Evolutionary conservation across 2,888 invertebrate genomes (phyloP).

Genomic region (Mythimna loreyi): DNA sequence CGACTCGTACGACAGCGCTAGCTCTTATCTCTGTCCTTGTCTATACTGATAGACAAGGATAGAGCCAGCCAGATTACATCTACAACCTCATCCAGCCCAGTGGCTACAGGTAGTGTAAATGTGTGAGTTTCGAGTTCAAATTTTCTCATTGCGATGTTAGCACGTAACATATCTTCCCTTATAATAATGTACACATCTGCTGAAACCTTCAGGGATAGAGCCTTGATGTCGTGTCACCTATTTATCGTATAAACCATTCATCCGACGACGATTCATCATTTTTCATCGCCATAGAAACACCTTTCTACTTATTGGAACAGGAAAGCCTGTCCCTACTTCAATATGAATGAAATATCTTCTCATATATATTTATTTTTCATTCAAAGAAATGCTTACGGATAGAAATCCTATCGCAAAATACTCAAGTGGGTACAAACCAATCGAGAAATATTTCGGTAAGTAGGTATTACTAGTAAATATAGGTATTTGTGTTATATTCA

Average conservation of each 20-base stretch:
- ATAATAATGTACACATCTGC: neutral
- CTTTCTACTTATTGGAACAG: neutral
- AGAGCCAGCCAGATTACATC: too few relatives aligned
- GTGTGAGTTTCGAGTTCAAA: too few relatives aligned
- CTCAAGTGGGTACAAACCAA: neutral
- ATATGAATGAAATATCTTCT: constrained; percentile 6
- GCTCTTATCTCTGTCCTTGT: too few relatives aligned
- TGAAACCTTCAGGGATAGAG: neutral
- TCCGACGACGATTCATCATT: neutral
- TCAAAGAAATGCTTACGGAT: neutral
- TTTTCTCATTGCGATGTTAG: too few relatives aligned
- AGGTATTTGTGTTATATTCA: constrained; percentile 1
- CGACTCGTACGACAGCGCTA: too few relatives aligned
- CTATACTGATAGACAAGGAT: too few relatives aligned
- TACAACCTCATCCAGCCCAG: too few relatives aligned
- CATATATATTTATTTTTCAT: neutral
- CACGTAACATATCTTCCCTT: too few relatives aligned
- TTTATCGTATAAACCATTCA: neutral
- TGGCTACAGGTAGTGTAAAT: too few relatives aligned
- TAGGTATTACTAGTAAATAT: constrained; percentile 2
- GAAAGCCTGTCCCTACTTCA: neutral
- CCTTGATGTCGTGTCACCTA: neutral
- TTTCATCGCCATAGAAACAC: neutral
- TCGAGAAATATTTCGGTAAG: constrained; percentile 12
- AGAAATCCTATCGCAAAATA: neutral